These are phyloP conservation scores for Zele albiditarsus DNA, from an alignment of 2,888 invertebrate species.

Conservation along the genomic window DNA sequence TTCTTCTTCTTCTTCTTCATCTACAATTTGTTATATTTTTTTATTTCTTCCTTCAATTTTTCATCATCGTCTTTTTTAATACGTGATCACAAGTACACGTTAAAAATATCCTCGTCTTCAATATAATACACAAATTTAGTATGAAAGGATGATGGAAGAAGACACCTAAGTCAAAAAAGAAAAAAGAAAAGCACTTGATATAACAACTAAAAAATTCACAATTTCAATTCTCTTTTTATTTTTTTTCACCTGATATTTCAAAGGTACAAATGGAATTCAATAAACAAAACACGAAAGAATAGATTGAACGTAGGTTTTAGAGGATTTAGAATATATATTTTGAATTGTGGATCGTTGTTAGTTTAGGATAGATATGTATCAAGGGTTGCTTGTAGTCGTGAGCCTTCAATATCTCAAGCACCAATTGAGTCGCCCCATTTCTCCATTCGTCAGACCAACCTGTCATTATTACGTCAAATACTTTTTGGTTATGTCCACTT, in stretches of 20 bases:
- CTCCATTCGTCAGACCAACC: constrained; percentile 61
- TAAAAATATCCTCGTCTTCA: background rate
- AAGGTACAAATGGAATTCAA: background rate
- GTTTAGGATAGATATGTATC: constrained; percentile 73
- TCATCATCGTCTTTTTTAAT: constrained; percentile 15
- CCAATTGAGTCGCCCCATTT: constrained; percentile 65
- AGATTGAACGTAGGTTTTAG: background rate
- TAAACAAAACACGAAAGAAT: background rate
- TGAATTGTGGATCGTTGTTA: constrained; percentile 56
- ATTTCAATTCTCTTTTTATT: background rate
- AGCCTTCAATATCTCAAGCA: constrained; percentile 67
- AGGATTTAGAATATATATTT: constrained; percentile 3
- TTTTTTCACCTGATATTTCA: background rate
- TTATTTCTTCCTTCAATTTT: background rate
- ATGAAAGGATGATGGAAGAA: no score
- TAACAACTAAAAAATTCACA: background rate
- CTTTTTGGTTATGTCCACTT: constrained; percentile 23
- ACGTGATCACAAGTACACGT: constrained; percentile 1
- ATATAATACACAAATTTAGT: no score
- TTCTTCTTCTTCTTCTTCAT: constrained; percentile 3
- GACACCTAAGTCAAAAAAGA: background rate
- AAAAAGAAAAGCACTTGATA: background rate
- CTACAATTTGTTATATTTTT: background rate
- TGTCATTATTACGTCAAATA: constrained; percentile 66
- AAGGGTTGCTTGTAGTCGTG: constrained; percentile 64